Percentiles rank a stretch among this genome's conserved stretches.
These are phyloP conservation scores for Drosophila pandora DNA, from an alignment of 1,140 invertebrate species.

Conservation along the genomic window DNA sequence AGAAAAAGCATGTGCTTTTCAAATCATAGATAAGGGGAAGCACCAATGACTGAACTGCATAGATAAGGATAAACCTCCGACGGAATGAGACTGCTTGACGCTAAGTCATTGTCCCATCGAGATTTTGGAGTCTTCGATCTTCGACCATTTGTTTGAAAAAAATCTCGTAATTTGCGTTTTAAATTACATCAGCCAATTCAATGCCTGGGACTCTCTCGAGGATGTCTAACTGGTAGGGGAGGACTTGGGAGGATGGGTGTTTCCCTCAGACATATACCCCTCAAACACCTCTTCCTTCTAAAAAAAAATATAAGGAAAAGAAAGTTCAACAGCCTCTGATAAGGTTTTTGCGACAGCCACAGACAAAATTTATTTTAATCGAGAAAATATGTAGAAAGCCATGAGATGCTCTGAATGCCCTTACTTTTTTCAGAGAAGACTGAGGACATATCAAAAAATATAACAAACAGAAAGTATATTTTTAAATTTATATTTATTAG, in stretches of 20 bases:
- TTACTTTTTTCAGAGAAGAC: not conserved
- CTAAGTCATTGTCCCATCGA: constrained; percentile 33
- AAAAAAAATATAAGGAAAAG: not conserved
- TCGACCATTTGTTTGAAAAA: constrained; percentile 18
- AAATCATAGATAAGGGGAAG: constrained; percentile 7
- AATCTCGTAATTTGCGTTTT: constrained; percentile 26
- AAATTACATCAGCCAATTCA: constrained; percentile 36
- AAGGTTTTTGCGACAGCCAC: constrained; percentile 13
- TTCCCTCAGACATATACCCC: constrained; percentile 4
- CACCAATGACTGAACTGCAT: constrained; percentile 5
- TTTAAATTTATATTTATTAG: not conserved
- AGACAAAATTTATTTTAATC: not conserved
- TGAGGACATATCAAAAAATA: too few relatives aligned
- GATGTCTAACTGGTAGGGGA: not conserved
- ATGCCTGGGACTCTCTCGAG: constrained; percentile 3
- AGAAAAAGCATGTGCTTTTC: constrained; percentile 31
- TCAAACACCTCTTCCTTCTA: constrained; percentile 8
- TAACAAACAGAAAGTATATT: not conserved
- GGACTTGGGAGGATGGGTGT: not conserved
- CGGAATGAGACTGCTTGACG: constrained; percentile 50
- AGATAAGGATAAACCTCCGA: constrained; percentile 31
- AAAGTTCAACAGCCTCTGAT: constrained; percentile 48
- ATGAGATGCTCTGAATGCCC: not conserved
- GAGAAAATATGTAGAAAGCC: not conserved
- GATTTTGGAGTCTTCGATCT: constrained; percentile 4